Evolutionary conservation across 1,140 invertebrate genomes (phyloP), one percentile per base, ranked within the genome.

Genomic region (Bombus huntii): DNA sequence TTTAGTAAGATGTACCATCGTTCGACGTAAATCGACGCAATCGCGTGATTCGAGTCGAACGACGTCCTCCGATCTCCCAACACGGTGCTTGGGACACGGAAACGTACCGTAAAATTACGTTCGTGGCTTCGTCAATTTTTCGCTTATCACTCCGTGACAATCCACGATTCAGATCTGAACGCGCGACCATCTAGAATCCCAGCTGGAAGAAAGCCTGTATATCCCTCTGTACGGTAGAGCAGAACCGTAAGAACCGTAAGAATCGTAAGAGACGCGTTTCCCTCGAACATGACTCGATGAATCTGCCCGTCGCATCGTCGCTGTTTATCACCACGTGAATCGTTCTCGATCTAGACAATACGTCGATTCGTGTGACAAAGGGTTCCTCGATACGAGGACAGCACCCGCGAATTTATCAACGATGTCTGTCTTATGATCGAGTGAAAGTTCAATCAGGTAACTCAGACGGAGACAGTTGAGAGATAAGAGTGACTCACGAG

Each of bases 391-490:
- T 82, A 62, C 28, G n/a, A 5, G 34, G 47, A 31, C 28, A 8
- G 2, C 6, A 15, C 12, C 28, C 22, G 66, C n/a, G 47, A 53
- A 18, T 53, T 53, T 53, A 53, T 53, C 47, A 53, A 53, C 18
- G 47, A 18, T 8, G 47, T 53, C 1, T 53, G 47, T 84, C 57
- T 84, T 74, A 77, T 25, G n/a, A 59, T 22, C n/a, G 71, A 85
- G 86, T 85, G 86, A 87, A 87, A 87, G 86, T 87, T 73, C 28
- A 6, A 76, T 82, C 80, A 83, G 80, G 79, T 83, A 83, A 62
- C 25, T 75, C 34, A 28, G 82, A 74, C 71, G 73, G 76, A 78
- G 82, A 47, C 76, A 75, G 70, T 47, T 44, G 72, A 81, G 65
- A 86, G 79, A 87, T 77, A 75, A 84, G 86, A 71, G 85, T 85